Conservation (phyloP, 2,113 vertebrate species). For the Ptychochromis oligacanthus region DNA sequence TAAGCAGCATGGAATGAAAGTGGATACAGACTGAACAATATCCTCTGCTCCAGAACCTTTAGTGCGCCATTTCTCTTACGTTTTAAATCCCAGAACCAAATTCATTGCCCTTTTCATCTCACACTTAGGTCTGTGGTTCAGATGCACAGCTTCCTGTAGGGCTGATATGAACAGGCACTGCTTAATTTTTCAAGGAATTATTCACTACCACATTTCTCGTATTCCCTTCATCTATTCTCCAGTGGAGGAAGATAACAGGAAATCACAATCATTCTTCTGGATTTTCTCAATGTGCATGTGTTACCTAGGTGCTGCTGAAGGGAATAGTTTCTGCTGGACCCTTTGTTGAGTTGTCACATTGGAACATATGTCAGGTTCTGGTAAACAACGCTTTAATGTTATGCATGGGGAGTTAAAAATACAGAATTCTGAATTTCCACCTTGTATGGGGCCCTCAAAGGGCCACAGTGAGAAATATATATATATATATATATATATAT, state of each 20-base stretch:
- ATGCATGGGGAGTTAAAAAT: neutral
- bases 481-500: no score
- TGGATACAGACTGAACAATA: neutral
- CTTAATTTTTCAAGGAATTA: constrained; percentile 32
- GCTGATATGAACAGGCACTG: constrained; percentile 16
- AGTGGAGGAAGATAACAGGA: constrained; percentile 2
- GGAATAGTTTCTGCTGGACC: neutral
- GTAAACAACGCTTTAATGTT: neutral
- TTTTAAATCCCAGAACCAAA: constrained; percentile 1
- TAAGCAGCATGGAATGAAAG: neutral
- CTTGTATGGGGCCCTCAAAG: no score
- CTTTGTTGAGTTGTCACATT: neutral
- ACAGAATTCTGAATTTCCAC: no score
- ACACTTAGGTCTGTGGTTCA: constrained; percentile 1
- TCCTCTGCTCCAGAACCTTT: neutral
- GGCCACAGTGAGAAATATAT: neutral
- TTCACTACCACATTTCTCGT: constrained; percentile 20
- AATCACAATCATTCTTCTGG: neutral
- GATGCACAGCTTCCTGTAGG: neutral
- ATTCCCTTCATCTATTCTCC: constrained; percentile 10
- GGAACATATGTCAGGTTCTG: neutral
- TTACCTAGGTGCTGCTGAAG: neutral
- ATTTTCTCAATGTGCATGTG: neutral
- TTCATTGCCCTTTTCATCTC: neutral
- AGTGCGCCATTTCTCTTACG: constrained; percentile 4